Percentiles rank a stretch among this genome's conserved stretches.
Evolutionary conservation across 1,140 invertebrate species (phyloP).

Genomic region (Drosophila navojoa): DNA sequence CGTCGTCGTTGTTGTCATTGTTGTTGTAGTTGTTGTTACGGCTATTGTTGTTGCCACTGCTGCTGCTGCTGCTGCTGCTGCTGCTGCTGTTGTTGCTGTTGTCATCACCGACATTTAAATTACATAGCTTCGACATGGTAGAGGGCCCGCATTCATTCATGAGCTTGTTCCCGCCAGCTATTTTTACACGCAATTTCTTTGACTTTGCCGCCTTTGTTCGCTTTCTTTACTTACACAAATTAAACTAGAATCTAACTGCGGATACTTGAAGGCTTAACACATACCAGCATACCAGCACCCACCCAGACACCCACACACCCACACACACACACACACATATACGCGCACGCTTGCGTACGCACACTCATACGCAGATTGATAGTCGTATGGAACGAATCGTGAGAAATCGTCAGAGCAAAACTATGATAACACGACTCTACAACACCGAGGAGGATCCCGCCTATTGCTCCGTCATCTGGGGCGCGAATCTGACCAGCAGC

Average conservation of each 20-base stretch:
- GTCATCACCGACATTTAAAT: slow-evolving; percentile 52
- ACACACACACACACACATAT: no score
- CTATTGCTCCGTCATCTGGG: slow-evolving; percentile 80
- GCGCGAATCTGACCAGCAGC: slow-evolving; percentile 64
- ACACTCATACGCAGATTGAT: no score
- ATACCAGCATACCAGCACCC: not conserved
- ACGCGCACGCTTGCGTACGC: no score
- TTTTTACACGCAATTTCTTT: slow-evolving; percentile 52
- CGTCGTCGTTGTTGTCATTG: no score
- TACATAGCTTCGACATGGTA: slow-evolving; percentile 40
- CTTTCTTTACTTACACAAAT: slow-evolving; percentile 62
- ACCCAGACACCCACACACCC: not conserved
- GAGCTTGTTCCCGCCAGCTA: slow-evolving; percentile 22
- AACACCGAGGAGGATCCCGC: slow-evolving; percentile 79
- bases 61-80: not conserved
- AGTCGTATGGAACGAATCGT: not conserved
- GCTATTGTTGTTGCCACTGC: not conserved
- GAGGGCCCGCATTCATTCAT: slow-evolving; percentile 42
- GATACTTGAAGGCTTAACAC: slow-evolving; percentile 25
- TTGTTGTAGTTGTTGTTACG: not conserved
- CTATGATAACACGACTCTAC: slow-evolving; percentile 80
- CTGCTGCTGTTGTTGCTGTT: not conserved
- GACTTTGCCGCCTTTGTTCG: slow-evolving; percentile 16
- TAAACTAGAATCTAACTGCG: slow-evolving; percentile 51
- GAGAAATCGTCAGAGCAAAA: slow-evolving; percentile 22